phyloP scores from a whole-genome alignment of 2,888 invertebrate genomes.

The Tridacna gigas region DNA sequence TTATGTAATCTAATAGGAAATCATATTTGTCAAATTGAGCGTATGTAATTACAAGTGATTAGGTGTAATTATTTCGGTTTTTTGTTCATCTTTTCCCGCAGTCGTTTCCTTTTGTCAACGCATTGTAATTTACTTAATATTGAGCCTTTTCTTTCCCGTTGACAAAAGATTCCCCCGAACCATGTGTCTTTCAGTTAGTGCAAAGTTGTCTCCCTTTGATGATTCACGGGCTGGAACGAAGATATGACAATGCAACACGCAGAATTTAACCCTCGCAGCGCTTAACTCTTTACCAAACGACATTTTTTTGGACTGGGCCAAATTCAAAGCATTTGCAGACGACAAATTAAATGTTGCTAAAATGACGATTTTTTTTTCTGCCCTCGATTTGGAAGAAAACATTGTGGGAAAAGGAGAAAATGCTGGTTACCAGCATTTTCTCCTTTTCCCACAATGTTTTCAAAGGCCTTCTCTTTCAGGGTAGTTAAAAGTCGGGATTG shows the following conservation, averaged over 20 bases:
- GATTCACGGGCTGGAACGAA: not conserved
- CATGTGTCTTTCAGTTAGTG: not conserved
- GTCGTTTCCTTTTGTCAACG: no score
- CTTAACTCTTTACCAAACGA: no score
- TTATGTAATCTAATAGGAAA: conserved; percentile 13
- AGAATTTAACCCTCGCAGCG: not conserved
- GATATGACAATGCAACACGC: no score
- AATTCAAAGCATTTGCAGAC: no score
- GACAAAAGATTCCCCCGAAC: not conserved
- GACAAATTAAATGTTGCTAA: no score
- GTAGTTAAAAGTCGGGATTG: no score
- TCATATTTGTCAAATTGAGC: conserved; percentile 20
- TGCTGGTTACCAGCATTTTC: conserved; percentile 8
- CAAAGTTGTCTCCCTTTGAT: conserved; percentile 11
- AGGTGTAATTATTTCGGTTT: not conserved
- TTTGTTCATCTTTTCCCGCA: no score
- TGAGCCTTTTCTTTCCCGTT: not conserved
- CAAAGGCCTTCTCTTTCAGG: not conserved
- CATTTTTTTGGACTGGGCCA: no score
- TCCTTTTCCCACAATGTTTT: conserved; percentile 8
- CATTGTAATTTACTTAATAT: no score
- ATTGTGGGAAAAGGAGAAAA: conserved; percentile 1
- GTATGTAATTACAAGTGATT: not conserved
- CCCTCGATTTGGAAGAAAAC: no score
- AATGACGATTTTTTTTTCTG: no score